Evolutionary conservation across 2,888 invertebrate species (phyloP).

Genomic region (Pachliopta kotzebuea): DNA sequence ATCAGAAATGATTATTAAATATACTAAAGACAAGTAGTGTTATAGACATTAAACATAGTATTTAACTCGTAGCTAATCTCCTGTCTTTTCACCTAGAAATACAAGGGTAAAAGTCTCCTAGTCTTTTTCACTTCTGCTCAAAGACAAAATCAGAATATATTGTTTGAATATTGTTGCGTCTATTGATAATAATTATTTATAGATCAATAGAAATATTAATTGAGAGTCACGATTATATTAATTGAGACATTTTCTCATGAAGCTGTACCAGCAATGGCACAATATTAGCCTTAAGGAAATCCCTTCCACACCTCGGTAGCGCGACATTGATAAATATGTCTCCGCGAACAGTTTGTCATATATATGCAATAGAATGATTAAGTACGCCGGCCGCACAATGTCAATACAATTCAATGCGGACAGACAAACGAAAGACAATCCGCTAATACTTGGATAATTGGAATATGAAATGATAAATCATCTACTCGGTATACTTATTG

Average conservation of each 20-base stretch:
- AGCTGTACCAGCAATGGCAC: slow-evolving; percentile 3
- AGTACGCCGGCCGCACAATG: slow-evolving; percentile 3
- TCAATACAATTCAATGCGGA: slow-evolving; percentile 31
- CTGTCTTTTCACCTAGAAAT: too few species aligned
- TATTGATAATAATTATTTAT: too few species aligned
- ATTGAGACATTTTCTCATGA: background rate
- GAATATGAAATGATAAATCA: slow-evolving; percentile 59
- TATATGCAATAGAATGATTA: slow-evolving; percentile 21
- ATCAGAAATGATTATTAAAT: too few species aligned
- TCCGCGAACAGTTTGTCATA: slow-evolving; percentile 9
- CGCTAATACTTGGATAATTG: slow-evolving; percentile 34
- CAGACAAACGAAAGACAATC: slow-evolving; percentile 28
- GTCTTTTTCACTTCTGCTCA: too few species aligned
- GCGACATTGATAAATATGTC: slow-evolving; percentile 25
- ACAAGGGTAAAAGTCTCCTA: too few species aligned
- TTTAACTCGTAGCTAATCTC: too few species aligned
- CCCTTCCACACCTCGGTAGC: slow-evolving; percentile 16
- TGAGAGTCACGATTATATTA: too few species aligned
- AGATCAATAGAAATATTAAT: too few species aligned
- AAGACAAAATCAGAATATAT: too few species aligned
- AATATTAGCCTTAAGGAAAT: slow-evolving; percentile 9
- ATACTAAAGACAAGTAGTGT: too few species aligned
- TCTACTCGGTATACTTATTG: slow-evolving; percentile 57
- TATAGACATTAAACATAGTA: too few species aligned
- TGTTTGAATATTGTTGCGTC: too few species aligned